These are phyloP conservation scores for Drosophila demipolita DNA, from an alignment of 2,888 invertebrate species.

Conservation along the genomic window DNA sequence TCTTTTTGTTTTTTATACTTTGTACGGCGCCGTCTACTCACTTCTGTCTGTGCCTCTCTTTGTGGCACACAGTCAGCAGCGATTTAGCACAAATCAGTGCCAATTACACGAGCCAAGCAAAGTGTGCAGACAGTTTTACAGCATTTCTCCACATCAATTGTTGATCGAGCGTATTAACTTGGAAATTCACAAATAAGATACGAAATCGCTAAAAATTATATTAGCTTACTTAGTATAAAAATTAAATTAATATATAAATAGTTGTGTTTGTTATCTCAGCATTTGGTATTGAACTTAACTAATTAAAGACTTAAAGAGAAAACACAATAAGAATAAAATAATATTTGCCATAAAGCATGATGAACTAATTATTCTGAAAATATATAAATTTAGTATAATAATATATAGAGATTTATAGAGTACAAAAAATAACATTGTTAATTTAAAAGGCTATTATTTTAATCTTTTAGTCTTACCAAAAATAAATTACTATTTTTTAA, in stretches of 20 bases:
- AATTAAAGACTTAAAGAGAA: background rate
- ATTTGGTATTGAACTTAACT: background rate
- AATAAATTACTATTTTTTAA: background rate
- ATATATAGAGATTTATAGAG: background rate
- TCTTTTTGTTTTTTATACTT: constrained; percentile 15
- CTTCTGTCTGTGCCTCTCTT: constrained; percentile 23
- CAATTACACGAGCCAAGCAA: constrained; percentile 42
- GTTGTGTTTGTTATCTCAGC: background rate
- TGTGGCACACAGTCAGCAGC: constrained; percentile 12
- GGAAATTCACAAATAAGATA: background rate
- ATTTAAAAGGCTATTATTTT: background rate
- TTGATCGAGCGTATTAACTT: constrained; percentile 22
- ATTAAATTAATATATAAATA: constrained; percentile 2
- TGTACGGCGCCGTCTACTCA: constrained; percentile 34
- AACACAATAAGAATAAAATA: background rate
- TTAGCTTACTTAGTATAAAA: background rate
- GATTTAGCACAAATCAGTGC: constrained; percentile 47
- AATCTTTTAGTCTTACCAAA: background rate
- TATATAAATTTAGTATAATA: background rate
- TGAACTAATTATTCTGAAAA: background rate
- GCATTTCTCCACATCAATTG: constrained; percentile 25
- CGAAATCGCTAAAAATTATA: background rate
- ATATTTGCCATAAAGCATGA: background rate
- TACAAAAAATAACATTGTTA: background rate
- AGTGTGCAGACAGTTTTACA: constrained; percentile 44